Base-by-base conservation (phyloP, 1,140 invertebrate species). In the Arion vulgaris region DNA sequence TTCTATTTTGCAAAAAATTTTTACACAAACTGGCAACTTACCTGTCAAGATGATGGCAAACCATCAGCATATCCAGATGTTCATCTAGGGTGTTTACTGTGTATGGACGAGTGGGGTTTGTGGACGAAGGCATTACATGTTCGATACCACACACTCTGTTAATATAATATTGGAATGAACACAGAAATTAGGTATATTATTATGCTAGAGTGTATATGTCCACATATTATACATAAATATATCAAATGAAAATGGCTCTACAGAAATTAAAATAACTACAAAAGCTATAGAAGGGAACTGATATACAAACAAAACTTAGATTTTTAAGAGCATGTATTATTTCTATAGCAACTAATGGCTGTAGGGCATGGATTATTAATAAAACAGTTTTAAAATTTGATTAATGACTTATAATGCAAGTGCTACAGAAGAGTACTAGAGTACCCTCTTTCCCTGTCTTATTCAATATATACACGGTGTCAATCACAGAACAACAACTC, bases 51-150 rank as follows among this genome's bases (percentile, higher is more conserved):
- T 92, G 91, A 74, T 92, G 92, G 68, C 91, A 92, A 7, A 92
- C 89, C 87, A 92, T 90, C 51, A 92, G 85, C 92, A 92, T 92
- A 81, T 92, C 92, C 32, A 92, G 84, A 79, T 92, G 91, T 84
- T 92, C 91, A 45, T 92, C 91, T 1, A 92, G 86, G 13, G 91
- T 92, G 82, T 92, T 92, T 4, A 77, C 73, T 0, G 91, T 92
- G 84, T 89, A 92, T 2, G 91, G 91, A 66, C 91, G 85, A 0
- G 91, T 92, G 0, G 91, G 91, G 83, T 92, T 92, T 23, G 91
- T 92, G 17, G 91, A 92, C 0, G 91, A 92, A 5, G 91, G 91
- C 4, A 92, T 84, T 4, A 91, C 89, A 74, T 89, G 87, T 0
- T 76, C 77, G 57, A 88, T 87, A n/a, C 90, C 87, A 83, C 90